phyloP scores from a whole-genome alignment of 2,113 vertebrate species.

The Rhadina sibilatrix region DNA sequence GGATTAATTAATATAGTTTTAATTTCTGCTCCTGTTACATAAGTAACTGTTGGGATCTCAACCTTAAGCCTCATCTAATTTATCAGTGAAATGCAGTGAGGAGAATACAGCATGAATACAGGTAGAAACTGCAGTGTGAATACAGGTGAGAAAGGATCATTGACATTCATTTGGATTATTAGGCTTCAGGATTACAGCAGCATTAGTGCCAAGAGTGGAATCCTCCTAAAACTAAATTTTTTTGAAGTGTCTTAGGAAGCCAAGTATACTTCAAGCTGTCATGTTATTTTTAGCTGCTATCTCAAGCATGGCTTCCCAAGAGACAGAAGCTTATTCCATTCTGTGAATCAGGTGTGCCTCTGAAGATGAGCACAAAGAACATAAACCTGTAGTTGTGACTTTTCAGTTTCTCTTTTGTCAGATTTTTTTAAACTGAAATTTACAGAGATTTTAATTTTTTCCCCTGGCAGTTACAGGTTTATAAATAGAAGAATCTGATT shows the following conservation, averaged over 20 bases:
- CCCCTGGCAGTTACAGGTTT: not conserved
- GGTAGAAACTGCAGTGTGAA: not conserved
- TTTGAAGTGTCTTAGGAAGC: not conserved
- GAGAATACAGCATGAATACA: not conserved
- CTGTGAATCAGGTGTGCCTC: conserved; percentile 2
- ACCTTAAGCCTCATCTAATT: not conserved
- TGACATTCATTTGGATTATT: not conserved
- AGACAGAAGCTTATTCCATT: not conserved
- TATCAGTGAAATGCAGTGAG: not conserved
- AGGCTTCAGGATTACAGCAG: not conserved
- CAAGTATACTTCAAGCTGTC: not conserved
- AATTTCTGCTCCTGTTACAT: not conserved
- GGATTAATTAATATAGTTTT: not conserved
- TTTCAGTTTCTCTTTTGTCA: not conserved
- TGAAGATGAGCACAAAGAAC: not conserved
- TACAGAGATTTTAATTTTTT: not conserved
- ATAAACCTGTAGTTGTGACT: not conserved
- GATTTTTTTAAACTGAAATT: not conserved
- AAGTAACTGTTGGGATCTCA: not conserved
- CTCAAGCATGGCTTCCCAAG: not conserved
- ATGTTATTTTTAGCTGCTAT: not conserved
- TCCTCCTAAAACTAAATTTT: not conserved
- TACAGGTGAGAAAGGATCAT: not conserved
- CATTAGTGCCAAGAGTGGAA: not conserved
- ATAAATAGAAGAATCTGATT: not conserved